Percentiles rank a stretch among this genome's conserved stretches.
Conservation (phyloP, 1,140 invertebrate genomes). For the Capitella teleta region DNA sequence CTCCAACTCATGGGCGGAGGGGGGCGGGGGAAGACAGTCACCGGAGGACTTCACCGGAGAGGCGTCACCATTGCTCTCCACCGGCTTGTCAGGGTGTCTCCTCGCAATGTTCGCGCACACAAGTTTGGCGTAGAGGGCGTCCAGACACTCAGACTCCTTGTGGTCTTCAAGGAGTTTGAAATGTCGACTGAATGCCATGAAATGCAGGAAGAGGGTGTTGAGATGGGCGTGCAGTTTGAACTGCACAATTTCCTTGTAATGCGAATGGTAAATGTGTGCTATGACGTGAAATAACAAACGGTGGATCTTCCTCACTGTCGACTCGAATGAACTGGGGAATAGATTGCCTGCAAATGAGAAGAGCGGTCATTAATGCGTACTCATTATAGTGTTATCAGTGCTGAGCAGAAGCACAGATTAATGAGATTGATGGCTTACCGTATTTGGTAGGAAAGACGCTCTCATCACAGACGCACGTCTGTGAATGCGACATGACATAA, state of each 20-base stretch:
- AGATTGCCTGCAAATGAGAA: constrained; percentile 61
- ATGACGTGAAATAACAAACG: constrained; percentile 92
- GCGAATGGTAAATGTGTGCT: constrained; percentile 93
- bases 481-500: constrained; percentile 95
- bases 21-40: no score
- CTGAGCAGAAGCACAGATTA: neutral
- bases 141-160: constrained; percentile 79
- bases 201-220: constrained; percentile 91
- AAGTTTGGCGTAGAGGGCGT: neutral
- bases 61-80: no score
- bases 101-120: no score
- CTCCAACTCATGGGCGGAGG: no score
- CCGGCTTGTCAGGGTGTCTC: no score
- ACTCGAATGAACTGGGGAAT: constrained; percentile 88
- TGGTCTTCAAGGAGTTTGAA: constrained; percentile 83
- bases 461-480: constrained; percentile 94
- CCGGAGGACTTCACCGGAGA: no score
- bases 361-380: neutral
- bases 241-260: constrained; percentile 82
- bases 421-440: constrained; percentile 51
- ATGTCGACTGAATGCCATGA: constrained; percentile 70
- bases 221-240: constrained; percentile 51
- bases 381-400: neutral
- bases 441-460: constrained; percentile 96
- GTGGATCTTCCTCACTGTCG: constrained; percentile 89